Evolutionary conservation across 2,888 invertebrate genomes (phyloP).

Genomic region (Pristionchus exspectatus): DNA sequence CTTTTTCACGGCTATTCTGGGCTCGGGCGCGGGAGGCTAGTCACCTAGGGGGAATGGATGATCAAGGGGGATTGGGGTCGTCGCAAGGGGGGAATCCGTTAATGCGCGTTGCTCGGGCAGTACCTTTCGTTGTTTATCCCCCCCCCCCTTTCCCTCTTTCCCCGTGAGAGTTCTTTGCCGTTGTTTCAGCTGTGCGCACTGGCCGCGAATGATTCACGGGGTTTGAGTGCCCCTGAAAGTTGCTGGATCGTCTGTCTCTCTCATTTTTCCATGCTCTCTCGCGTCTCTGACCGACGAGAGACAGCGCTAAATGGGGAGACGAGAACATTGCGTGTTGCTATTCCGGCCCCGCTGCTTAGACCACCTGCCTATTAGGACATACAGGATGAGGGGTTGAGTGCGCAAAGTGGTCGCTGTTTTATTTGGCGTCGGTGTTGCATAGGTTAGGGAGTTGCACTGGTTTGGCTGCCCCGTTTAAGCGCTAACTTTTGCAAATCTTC

Average conservation of each 20-base stretch:
- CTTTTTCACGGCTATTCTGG: constrained; percentile 40
- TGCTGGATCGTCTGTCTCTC: no score
- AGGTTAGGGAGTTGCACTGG: no score
- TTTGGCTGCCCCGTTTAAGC: no score
- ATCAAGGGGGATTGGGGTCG: background rate
- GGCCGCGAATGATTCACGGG: background rate
- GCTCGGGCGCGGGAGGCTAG: background rate
- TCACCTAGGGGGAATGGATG: background rate
- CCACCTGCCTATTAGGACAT: background rate
- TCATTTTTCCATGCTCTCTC: no score
- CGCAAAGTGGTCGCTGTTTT: background rate
- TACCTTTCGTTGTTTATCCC: background rate
- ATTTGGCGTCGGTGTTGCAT: background rate
- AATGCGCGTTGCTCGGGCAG: background rate
- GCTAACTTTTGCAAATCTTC: no score
- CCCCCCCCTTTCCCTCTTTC: background rate
- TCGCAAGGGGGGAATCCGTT: constrained; percentile 6
- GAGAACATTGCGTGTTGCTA: background rate
- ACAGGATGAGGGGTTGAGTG: constrained; percentile 28
- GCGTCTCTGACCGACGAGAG: no score
- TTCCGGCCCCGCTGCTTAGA: background rate
- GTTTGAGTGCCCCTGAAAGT: background rate
- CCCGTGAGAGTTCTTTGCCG: background rate
- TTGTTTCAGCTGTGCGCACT: background rate
- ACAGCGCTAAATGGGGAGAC: no score